A percentile compares a stretch with the other conserved stretches of the same genome.
Evolutionary conservation across 37 sponge, comb jelly and placozoan genomes (phyloP).

Genomic region (Tethya wilhelma): DNA sequence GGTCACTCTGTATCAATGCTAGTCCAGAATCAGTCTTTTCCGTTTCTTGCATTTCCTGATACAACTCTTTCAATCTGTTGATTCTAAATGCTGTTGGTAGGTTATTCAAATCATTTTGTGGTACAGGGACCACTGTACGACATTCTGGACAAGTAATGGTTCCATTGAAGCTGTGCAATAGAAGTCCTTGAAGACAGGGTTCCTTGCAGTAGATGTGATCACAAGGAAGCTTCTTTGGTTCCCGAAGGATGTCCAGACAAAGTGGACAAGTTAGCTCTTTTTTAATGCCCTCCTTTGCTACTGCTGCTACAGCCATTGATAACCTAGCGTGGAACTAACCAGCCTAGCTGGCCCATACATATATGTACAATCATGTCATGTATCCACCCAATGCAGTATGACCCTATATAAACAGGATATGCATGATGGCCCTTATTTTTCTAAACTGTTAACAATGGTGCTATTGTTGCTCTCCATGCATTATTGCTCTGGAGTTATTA

Average conservation of each 20-base stretch:
- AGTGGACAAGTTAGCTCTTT: slow-evolving; percentile 5
- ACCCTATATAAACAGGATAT: too few species aligned
- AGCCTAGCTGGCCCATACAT: too few species aligned
- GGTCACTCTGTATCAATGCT: background rate
- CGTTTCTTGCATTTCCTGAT: background rate
- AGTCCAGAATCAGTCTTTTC: background rate
- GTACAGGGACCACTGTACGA: background rate
- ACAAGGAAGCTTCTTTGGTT: slow-evolving; percentile 11
- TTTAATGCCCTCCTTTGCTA: too few species aligned
- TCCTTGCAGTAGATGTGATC: slow-evolving; percentile 8
- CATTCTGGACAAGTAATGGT: background rate
- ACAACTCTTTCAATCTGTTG: background rate
- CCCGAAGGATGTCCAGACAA: too few species aligned
- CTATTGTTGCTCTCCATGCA: too few species aligned
- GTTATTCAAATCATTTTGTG: background rate
- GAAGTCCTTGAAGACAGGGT: background rate
- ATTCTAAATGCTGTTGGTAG: background rate
- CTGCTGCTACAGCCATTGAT: too few species aligned
- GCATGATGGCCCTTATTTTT: too few species aligned
- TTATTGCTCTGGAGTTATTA: too few species aligned
- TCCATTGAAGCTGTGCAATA: background rate
- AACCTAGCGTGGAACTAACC: too few species aligned
- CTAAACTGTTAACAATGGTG: too few species aligned
- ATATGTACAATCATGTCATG: too few species aligned
- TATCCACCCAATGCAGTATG: too few species aligned